Conservation (phyloP, 1,140 invertebrate genomes). For the Spodoptera litura region DNA sequence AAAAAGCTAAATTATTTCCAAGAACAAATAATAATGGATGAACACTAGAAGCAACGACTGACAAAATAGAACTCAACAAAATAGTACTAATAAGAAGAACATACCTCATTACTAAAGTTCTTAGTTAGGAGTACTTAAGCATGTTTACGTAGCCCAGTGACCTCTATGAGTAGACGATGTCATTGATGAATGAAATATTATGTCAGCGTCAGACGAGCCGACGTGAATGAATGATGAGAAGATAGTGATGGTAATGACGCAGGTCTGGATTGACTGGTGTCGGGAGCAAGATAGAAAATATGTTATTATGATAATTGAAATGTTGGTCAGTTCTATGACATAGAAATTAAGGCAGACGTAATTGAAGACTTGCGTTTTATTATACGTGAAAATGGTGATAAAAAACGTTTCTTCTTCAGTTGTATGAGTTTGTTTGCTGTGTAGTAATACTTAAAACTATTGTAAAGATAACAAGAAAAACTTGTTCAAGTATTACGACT, state of each 20-base stretch:
- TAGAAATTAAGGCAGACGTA: not conserved
- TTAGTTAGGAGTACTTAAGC: not conserved
- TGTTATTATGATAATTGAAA: not conserved
- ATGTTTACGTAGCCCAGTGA: constrained; percentile 24
- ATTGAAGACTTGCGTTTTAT: too few relatives aligned
- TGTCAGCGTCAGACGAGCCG: constrained; percentile 12
- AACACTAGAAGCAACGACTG: too few relatives aligned
- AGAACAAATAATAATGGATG: too few relatives aligned
- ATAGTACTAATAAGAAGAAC: not conserved
- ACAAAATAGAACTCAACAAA: too few relatives aligned
- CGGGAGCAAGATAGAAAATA: not conserved
- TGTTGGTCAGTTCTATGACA: not conserved
- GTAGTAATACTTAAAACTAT: too few relatives aligned
- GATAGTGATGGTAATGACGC: constrained; percentile 5
- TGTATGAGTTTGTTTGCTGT: too few relatives aligned
- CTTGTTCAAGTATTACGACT: too few relatives aligned
- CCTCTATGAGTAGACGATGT: constrained; percentile 23
- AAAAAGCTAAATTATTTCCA: too few relatives aligned
- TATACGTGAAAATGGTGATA: too few relatives aligned
- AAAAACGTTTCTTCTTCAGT: too few relatives aligned
- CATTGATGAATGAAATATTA: constrained; percentile 38
- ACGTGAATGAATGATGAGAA: constrained; percentile 18
- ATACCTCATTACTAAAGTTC: constrained; percentile 11
- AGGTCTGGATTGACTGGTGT: not conserved
- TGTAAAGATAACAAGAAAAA: too few relatives aligned